phyloP scores from a whole-genome alignment of 1,140 invertebrate species.

The Bathynomus jamesi region DNA sequence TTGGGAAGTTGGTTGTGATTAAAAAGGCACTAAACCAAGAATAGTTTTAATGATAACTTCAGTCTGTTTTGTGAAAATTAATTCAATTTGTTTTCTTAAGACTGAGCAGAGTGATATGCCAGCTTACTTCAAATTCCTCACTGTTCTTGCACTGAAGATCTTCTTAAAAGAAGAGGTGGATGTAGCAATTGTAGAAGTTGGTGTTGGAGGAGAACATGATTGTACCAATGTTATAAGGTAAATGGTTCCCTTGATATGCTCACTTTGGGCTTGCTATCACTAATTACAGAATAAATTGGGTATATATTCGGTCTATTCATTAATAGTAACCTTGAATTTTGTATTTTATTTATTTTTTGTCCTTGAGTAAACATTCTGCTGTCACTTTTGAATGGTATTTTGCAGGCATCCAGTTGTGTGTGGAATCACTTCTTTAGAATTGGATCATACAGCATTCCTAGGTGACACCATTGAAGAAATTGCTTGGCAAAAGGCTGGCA shows the following conservation, averaged over 20 bases:
- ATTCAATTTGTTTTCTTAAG: conserved; percentile 41
- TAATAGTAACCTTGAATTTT: not conserved
- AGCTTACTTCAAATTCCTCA: conserved; percentile 88
- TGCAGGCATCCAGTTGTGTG: conserved; percentile 64
- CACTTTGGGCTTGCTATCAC: not conserved
- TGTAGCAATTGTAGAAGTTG: conserved; percentile 91
- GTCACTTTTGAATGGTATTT: too few species aligned
- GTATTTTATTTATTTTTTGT: not conserved
- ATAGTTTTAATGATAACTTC: too few species aligned
- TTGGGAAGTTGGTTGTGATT: too few species aligned
- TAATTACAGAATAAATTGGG: not conserved
- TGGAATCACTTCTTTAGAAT: conserved; percentile 80
- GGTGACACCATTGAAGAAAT: conserved; percentile 80
- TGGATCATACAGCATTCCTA: conserved; percentile 82
- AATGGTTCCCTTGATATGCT: conserved; percentile 29
- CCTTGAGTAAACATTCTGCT: too few species aligned
- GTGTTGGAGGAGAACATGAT: conserved; percentile 92
- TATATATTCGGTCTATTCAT: not conserved
- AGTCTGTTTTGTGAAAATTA: conserved; percentile 2
- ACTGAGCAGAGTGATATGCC: conserved; percentile 69
- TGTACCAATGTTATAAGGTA: conserved; percentile 85
- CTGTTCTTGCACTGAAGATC: conserved; percentile 80
- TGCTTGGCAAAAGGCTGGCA: conserved; percentile 90
- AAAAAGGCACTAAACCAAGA: too few species aligned
- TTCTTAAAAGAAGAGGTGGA: conserved; percentile 82